A percentile compares a stretch with the other conserved stretches of the same genome.
phyloP scores from a whole-genome alignment of 2,113 vertebrate species.

The Perognathus longimembris region DNA sequence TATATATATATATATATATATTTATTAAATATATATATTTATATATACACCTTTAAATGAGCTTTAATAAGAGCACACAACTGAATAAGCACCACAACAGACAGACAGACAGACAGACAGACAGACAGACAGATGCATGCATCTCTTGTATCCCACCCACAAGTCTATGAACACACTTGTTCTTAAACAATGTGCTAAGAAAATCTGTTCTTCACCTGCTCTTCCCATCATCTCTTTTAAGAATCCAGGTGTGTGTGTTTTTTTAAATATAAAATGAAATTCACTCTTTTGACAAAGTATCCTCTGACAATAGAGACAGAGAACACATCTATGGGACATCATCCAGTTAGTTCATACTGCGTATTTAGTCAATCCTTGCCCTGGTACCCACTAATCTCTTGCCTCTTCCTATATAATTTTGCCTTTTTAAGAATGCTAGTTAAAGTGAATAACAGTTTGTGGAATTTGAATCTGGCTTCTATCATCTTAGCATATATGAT shows the following conservation, averaged over 20 bases:
- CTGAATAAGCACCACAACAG: neutral
- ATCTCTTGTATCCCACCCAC: neutral
- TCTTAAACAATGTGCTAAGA: neutral
- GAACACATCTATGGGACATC: neutral
- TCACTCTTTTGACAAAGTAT: neutral
- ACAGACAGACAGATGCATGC: neutral
- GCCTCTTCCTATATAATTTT: slow-evolving; percentile 14
- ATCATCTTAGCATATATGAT: neutral
- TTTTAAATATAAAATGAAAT: slow-evolving; percentile 51
- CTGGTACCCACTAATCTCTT: neutral
- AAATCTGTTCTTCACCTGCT: slow-evolving; percentile 58
- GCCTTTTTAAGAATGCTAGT: slow-evolving; percentile 35
- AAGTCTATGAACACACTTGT: neutral
- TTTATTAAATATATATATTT: too few species aligned
- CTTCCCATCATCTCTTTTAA: slow-evolving; percentile 21
- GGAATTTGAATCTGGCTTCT: neutral
- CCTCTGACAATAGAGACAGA: neutral
- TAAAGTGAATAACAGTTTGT: neutral
- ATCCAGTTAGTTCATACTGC: neutral
- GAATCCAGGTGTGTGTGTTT: neutral
- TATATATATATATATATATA: too few species aligned
- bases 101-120: too few species aligned
- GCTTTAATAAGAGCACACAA: slow-evolving; percentile 12
- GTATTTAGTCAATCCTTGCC: neutral
- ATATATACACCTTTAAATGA: slow-evolving; percentile 23